Base-by-base conservation (phyloP, 2,797 vertebrate species). In the Aldrovandia affinis region DNA sequence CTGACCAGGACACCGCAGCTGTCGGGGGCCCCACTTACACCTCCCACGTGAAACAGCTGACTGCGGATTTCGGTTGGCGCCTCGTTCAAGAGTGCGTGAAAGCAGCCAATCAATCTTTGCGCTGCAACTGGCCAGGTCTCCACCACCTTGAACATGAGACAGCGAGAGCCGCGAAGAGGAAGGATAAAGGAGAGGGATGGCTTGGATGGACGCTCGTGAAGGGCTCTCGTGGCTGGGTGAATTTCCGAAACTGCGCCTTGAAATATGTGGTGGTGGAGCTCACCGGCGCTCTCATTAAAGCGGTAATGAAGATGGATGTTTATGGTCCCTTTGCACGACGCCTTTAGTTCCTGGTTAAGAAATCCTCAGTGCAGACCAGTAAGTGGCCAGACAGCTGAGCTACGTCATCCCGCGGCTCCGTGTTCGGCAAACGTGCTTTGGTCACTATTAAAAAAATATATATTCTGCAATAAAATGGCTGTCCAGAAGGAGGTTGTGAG, bases 121-220 rank as follows among this genome's bases (percentile, higher is more conserved):
- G 33, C 52, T 84, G 89, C 55, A 87, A 89, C 89, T 81, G 88
- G 85, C 77, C 87, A 87, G 81, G 88, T 54, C 86, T 80, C 86
- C 80, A 80, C 15, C 89, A 89, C 68, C 83, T 59, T 22, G 28
- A 81, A 33, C 8, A 33, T 4, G 6, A 54, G 44, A 20, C 8
- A 18, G 28, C 33, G 42, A 22, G 42, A 25, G 8, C 78, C 78
- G 28, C 78, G n/a, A 14, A 80, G 78, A n/a, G 20, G 79, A 30
- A 15, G n/a, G 15, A 81, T 5, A 36, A 1, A 81, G 83, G 44
- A 55, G n/a, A 52, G 42, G n/a, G 28, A 33, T 22, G 36, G 68
- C 8, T 42, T 10, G 18, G 68, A 73, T n/a, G 68, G 33, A 42
- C 15, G 18, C 3, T 25, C 39, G 6, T 33, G 3, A 12, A 5